These are phyloP conservation scores for Heliconius himera DNA, from an alignment of 1,140 invertebrate species.

Conservation along the genomic window DNA sequence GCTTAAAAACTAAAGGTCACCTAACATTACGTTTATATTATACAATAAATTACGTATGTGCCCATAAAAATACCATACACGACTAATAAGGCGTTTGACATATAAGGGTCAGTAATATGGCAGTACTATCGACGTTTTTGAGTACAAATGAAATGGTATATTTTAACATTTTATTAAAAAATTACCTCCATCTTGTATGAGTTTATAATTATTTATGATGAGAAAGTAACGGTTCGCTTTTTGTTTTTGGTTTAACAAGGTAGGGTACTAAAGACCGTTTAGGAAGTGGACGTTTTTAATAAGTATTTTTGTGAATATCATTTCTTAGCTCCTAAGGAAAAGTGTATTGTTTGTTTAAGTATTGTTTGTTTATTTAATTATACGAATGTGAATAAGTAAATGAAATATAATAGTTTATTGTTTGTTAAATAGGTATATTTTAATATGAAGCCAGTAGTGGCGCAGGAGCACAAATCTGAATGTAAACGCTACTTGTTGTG, in stretches of 20 bases:
- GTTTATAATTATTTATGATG: slow-evolving; percentile 5
- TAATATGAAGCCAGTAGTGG: too few relatives aligned
- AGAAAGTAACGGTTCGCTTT: neutral
- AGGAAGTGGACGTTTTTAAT: neutral
- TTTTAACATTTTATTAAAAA: slow-evolving; percentile 24
- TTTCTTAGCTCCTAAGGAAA: too few relatives aligned
- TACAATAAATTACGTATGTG: slow-evolving; percentile 24
- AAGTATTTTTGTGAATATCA: neutral
- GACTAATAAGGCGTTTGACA: slow-evolving; percentile 13
- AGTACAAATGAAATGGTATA: slow-evolving; percentile 15
- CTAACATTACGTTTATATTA: slow-evolving; percentile 10
- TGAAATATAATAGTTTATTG: too few relatives aligned
- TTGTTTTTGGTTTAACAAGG: neutral
- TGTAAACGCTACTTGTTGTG: too few relatives aligned
- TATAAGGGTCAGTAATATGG: slow-evolving; percentile 19
- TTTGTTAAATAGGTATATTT: too few relatives aligned
- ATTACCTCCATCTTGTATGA: neutral
- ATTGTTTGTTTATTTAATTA: too few relatives aligned
- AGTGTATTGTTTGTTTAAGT: too few relatives aligned
- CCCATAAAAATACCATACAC: slow-evolving; percentile 17
- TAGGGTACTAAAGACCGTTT: neutral
- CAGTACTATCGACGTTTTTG: slow-evolving; percentile 16
- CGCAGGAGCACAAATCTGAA: too few relatives aligned
- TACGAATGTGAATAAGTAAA: too few relatives aligned
- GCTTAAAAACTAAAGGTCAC: slow-evolving; percentile 26